Conservation (phyloP, 2,888 invertebrate species). For the Glyphotaelius pellucidus region DNA sequence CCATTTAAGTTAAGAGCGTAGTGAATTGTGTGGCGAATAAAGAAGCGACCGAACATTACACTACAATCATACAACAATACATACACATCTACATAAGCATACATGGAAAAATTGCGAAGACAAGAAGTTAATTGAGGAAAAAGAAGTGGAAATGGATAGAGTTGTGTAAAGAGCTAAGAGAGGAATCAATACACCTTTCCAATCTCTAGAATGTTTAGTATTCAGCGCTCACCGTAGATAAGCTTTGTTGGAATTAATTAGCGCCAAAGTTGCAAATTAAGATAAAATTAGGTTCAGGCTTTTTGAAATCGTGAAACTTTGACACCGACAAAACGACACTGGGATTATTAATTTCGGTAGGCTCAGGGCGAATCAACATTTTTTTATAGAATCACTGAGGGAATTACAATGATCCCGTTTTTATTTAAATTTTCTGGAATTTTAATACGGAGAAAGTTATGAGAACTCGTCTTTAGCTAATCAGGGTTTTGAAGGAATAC, state of each 20-base stretch:
- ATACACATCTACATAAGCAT: too few species aligned
- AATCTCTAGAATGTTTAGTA: constrained; percentile 14
- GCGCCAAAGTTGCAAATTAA: constrained; percentile 38
- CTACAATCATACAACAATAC: too few species aligned
- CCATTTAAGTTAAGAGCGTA: too few species aligned
- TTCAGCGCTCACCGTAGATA: background rate
- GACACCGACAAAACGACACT: constrained; percentile 25
- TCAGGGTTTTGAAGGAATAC: background rate
- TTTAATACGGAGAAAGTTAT: background rate
- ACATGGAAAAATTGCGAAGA: too few species aligned
- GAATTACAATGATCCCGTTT: background rate
- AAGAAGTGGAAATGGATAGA: background rate
- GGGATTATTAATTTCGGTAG: constrained; percentile 6
- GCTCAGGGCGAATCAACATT: background rate
- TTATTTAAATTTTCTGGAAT: background rate
- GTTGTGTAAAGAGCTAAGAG: background rate
- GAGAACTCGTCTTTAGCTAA: background rate
- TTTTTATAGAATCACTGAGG: background rate
- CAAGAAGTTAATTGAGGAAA: background rate
- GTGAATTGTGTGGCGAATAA: too few species aligned
- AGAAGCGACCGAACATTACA: too few species aligned
- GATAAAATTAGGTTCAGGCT: constrained; percentile 8
- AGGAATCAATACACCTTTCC: background rate
- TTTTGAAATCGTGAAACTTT: constrained; percentile 16
- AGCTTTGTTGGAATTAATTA: constrained; percentile 26